These are phyloP conservation scores for Hyposoter didymator DNA, from an alignment of 2,888 invertebrate genomes.

Conservation along the genomic window DNA sequence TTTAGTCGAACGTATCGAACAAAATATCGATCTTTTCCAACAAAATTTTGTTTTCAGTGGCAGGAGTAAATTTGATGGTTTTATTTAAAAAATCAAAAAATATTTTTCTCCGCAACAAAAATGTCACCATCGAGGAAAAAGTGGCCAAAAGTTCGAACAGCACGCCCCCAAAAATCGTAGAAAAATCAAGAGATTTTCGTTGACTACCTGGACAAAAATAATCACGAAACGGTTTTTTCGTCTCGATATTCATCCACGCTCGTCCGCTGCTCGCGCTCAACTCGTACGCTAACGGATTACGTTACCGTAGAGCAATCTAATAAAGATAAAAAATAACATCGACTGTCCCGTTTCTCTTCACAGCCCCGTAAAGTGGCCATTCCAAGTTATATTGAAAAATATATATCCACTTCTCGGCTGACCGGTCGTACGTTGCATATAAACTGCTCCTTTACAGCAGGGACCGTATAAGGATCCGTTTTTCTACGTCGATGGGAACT, in stretches of 20 bases:
- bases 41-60: too few species aligned
- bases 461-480: slow-evolving; percentile 44
- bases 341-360: slow-evolving; percentile 71
- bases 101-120: not conserved
- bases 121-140: not conserved
- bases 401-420: slow-evolving; percentile 78
- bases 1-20: too few species aligned
- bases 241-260: slow-evolving; percentile 79
- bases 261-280: slow-evolving; percentile 79
- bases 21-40: too few species aligned
- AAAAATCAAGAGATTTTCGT: not conserved
- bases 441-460: slow-evolving; percentile 80
- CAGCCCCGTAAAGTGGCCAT: slow-evolving; percentile 31
- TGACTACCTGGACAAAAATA: not conserved
- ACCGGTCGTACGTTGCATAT: slow-evolving; percentile 82
- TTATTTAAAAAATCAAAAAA: not conserved
- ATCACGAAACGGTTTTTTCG: slow-evolving; percentile 45
- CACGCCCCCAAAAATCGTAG: not conserved
- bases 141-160: not conserved
- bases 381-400: slow-evolving; percentile 81
- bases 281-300: slow-evolving; percentile 77
- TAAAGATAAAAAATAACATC: slow-evolving; percentile 84
- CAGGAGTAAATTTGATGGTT: too few species aligned
- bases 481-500: slow-evolving; percentile 25
- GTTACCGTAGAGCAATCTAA: slow-evolving; percentile 79